phyloP scores from a whole-genome alignment of 2,797 vertebrate genomes.

The Synaphobranchus kaupii region DNA sequence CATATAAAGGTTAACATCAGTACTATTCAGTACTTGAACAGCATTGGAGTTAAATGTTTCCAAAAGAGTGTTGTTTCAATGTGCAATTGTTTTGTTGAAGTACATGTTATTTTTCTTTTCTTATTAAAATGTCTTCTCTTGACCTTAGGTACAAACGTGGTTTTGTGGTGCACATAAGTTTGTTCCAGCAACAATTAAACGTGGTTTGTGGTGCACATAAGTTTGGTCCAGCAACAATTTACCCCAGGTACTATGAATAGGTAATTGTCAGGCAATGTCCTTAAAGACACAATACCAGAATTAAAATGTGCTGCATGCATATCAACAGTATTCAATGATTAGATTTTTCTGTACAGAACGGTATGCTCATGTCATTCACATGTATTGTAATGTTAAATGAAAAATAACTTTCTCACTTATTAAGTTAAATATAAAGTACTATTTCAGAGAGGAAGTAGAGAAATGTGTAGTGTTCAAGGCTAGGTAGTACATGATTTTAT shows the following conservation, averaged over 20 bases:
- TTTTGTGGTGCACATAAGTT: no score
- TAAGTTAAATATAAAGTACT: neutral
- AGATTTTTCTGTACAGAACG: no score
- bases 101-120: neutral
- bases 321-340: no score
- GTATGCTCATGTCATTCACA: no score
- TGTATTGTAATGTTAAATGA: no score
- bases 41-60: neutral
- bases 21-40: neutral
- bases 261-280: neutral
- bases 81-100: neutral
- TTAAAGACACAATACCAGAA: no score
- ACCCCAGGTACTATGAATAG: neutral
- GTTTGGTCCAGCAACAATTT: no score
- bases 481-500: neutral
- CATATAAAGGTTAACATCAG: neutral
- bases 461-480: neutral
- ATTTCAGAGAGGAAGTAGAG: neutral
- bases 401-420: no score
- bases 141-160: no score
- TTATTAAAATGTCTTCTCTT: neutral
- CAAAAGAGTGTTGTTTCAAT: neutral
- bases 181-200: neutral
- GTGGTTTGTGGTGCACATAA: no score
- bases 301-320: no score